Evolutionary conservation across 2,113 vertebrate species (phyloP).

Genomic region (Pelusios castaneus): DNA sequence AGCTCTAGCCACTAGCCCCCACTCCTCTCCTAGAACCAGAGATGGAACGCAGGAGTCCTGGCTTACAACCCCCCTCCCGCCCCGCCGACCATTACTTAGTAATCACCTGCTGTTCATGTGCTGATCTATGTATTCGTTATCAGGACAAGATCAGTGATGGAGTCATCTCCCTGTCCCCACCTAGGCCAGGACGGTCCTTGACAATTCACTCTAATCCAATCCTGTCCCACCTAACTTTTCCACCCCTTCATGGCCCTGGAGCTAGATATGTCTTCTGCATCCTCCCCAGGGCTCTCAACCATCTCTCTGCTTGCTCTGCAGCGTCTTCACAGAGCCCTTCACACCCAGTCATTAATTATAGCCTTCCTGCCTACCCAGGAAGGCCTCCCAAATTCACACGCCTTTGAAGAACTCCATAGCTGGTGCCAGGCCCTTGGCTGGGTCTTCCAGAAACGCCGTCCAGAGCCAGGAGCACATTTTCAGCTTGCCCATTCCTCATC

Average conservation of each 20-base stretch:
- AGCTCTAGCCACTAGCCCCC: not conserved
- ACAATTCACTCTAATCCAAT: not conserved
- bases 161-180: not conserved
- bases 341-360: not conserved
- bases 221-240: not conserved
- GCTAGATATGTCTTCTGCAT: not conserved
- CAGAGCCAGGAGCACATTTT: not conserved
- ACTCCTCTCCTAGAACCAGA: not conserved
- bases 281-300: not conserved
- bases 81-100: not conserved
- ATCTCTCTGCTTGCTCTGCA: not conserved
- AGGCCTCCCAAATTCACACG: not conserved
- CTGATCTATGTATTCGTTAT: not conserved
- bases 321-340: no score
- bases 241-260: not conserved
- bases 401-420: not conserved
- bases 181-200: not conserved
- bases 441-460: no score
- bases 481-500: not conserved
- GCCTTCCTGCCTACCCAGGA: no score
- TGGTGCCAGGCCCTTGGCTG: no score
- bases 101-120: not conserved
- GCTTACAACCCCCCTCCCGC: not conserved
- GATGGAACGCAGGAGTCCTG: no score
- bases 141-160: not conserved